phyloP scores from a whole-genome alignment of 2,113 vertebrate genomes.

The Peromyscus leucopus region DNA sequence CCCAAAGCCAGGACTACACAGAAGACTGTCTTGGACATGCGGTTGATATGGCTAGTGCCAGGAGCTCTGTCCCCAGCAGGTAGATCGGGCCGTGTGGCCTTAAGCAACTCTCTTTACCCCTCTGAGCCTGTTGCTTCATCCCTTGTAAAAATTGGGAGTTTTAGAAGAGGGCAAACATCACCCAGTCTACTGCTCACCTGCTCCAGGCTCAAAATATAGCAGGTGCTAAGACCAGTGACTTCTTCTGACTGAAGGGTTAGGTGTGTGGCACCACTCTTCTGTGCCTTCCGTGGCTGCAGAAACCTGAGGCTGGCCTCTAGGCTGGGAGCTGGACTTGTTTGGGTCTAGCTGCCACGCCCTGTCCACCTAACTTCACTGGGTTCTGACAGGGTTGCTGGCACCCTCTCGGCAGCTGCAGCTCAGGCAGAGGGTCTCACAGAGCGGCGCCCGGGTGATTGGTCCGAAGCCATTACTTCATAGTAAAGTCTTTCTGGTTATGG shows the following conservation, averaged over 20 bases:
- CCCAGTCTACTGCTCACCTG: not conserved
- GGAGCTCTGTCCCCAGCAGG: not conserved
- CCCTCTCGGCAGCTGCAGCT: not conserved
- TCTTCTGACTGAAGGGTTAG: not conserved
- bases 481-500: not conserved
- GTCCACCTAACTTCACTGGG: not conserved
- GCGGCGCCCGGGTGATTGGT: not conserved
- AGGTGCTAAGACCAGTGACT: not conserved
- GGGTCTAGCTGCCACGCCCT: not conserved
- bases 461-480: not conserved
- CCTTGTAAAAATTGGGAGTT: not conserved
- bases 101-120: not conserved
- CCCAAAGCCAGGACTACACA: not conserved
- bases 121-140: not conserved
- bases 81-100: not conserved
- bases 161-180: not conserved
- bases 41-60: fast-evolving
- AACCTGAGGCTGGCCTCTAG: not conserved
- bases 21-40: not conserved
- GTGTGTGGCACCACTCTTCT: not conserved
- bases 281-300: not conserved
- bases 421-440: not conserved
- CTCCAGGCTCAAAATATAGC: not conserved
- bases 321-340: not conserved
- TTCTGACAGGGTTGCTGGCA: not conserved